Conservation (phyloP, 1,140 invertebrate genomes). For the Pantala flavescens region DNA sequence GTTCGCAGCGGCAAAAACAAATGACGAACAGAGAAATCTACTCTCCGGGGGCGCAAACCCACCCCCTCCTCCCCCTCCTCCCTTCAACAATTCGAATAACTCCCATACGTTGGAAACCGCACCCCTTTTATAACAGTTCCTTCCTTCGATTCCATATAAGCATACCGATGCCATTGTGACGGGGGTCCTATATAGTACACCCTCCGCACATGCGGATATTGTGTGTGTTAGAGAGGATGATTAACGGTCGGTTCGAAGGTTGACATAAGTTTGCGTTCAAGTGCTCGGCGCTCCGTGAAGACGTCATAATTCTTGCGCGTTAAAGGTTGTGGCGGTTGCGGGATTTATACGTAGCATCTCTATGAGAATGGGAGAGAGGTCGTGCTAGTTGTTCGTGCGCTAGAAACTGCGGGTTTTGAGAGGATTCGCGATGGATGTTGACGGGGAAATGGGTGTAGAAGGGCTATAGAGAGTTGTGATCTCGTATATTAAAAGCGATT, state of each 20-base stretch:
- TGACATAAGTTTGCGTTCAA: neutral
- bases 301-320: neutral
- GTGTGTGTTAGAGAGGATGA: neutral
- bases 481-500: too few relatives aligned
- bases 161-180: neutral
- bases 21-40: neutral
- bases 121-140: neutral
- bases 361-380: too few relatives aligned
- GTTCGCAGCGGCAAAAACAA: neutral
- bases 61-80: neutral
- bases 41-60: neutral
- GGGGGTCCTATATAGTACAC: neutral
- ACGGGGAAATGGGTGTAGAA: too few relatives aligned
- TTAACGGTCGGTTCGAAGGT: neutral
- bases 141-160: neutral
- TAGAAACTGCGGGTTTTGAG: too few relatives aligned
- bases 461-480: too few relatives aligned
- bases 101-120: neutral
- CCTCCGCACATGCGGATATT: neutral
- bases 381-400: too few relatives aligned
- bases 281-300: constrained; percentile 1
- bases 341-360: too few relatives aligned
- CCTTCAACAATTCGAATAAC: neutral
- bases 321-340: too few relatives aligned
- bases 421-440: too few relatives aligned